Evolutionary conservation across 2,797 vertebrate genomes (phyloP).

Genomic region (Arctocebus calabarensis): DNA sequence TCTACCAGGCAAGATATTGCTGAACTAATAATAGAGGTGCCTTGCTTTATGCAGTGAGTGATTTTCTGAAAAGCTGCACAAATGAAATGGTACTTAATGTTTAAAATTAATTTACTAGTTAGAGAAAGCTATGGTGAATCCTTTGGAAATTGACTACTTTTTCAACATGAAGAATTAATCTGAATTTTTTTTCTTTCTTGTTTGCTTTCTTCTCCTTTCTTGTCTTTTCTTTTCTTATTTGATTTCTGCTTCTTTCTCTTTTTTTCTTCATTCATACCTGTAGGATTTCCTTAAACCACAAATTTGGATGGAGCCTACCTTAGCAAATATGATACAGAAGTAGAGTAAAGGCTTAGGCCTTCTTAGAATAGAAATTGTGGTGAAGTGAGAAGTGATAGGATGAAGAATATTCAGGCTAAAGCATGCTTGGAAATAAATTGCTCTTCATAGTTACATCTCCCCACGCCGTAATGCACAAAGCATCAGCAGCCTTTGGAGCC

Average conservation of each 20-base stretch:
- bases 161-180: not conserved
- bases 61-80: constrained; percentile 41
- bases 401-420: not conserved
- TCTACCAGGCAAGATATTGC: not conserved
- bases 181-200: not conserved
- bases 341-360: not conserved
- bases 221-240: not conserved
- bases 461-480: not conserved
- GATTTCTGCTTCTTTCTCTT: not conserved
- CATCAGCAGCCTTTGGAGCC: not conserved
- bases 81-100: constrained; percentile 6
- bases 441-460: not conserved
- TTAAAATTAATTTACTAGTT: constrained; percentile 53
- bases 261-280: not conserved
- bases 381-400: not conserved
- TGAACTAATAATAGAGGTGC: not conserved
- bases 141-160: not conserved
- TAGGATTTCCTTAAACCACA: not conserved
- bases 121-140: constrained; percentile 18
- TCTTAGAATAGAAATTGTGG: constrained; percentile 30
- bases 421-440: not conserved
- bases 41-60: not conserved
- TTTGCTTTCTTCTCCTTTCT: not conserved
- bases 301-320: not conserved
- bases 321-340: not conserved